Conservation (phyloP, 2,113 vertebrate genomes). For the Caranx ignobilis region DNA sequence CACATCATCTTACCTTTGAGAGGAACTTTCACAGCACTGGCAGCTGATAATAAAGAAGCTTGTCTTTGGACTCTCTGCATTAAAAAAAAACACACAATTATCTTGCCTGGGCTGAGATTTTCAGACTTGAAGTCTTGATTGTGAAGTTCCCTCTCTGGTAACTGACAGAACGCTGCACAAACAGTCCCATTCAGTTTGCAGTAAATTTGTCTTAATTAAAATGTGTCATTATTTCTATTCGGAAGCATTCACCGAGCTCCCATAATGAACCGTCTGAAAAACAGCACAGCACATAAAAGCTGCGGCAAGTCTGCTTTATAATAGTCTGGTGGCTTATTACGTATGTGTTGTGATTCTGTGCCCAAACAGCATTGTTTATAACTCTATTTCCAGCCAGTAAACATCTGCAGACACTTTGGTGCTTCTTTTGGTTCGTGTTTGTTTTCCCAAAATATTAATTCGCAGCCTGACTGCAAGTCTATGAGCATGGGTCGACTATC, state of each 20-base stretch:
- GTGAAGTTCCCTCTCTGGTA: not conserved
- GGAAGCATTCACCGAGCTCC: constrained; percentile 18
- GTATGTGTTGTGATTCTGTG: constrained; percentile 29
- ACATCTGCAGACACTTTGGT: constrained; percentile 5
- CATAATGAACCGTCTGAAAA: constrained; percentile 50
- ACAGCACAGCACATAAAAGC: constrained; percentile 58
- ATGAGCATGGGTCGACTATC: not conserved
- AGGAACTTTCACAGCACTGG: not conserved
- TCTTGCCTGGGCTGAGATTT: not conserved
- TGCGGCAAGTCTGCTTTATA: constrained; percentile 14
- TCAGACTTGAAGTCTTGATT: constrained; percentile 11
- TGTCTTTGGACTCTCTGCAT: constrained; percentile 1
- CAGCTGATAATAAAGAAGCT: not conserved
- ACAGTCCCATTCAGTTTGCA: constrained; percentile 22
- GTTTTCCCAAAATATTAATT: constrained; percentile 17
- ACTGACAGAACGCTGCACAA: constrained; percentile 35
- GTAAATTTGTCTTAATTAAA: constrained; percentile 55
- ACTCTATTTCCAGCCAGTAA: constrained; percentile 29
- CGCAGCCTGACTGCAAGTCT: not conserved
- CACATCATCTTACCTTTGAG: not conserved
- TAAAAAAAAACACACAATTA: constrained; percentile 6
- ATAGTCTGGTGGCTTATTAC: constrained; percentile 23
- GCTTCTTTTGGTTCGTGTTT: constrained; percentile 5
- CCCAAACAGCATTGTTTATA: constrained; percentile 42
- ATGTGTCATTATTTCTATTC: constrained; percentile 55